Percentiles rank a stretch among this genome's conserved stretches.
phyloP scores from a whole-genome alignment of 2,797 vertebrate genomes.

The Enteromius trimaculatus region DNA sequence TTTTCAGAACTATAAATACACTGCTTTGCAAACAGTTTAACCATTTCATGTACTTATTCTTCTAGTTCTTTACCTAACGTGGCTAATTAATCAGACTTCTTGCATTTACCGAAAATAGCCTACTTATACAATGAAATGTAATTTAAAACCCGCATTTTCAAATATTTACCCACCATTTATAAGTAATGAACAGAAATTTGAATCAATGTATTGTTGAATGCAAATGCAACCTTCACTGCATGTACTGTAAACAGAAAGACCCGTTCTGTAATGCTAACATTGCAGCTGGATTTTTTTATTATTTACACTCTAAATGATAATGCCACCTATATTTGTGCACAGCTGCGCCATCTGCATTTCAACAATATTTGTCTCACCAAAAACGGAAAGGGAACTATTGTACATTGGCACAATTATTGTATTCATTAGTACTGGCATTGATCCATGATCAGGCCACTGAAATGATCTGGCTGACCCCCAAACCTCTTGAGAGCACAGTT shows the following conservation, averaged over 20 bases:
- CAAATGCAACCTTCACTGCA: constrained; percentile 47
- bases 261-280: constrained; percentile 65
- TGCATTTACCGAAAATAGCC: not conserved
- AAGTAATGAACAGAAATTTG: not conserved
- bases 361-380: constrained; percentile 65
- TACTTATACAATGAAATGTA: not conserved
- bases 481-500: constrained; percentile 21
- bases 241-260: constrained; percentile 57
- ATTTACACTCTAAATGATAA: constrained; percentile 79
- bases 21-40: not conserved
- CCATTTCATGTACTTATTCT: not conserved
- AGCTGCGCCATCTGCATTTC: constrained; percentile 76
- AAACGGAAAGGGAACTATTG: constrained; percentile 50
- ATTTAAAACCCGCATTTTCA: not conserved
- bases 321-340: constrained; percentile 71
- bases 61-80: not conserved
- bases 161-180: not conserved
- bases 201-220: not conserved
- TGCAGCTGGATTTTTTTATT: constrained; percentile 78
- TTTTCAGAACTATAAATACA: not conserved
- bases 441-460: constrained; percentile 27
- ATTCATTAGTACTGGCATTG: constrained; percentile 48
- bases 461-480: constrained; percentile 38
- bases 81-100: not conserved
- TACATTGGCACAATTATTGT: constrained; percentile 56